Evolutionary conservation across 1,140 invertebrate species (phyloP).

Genomic region (Drosophila takahashii): DNA sequence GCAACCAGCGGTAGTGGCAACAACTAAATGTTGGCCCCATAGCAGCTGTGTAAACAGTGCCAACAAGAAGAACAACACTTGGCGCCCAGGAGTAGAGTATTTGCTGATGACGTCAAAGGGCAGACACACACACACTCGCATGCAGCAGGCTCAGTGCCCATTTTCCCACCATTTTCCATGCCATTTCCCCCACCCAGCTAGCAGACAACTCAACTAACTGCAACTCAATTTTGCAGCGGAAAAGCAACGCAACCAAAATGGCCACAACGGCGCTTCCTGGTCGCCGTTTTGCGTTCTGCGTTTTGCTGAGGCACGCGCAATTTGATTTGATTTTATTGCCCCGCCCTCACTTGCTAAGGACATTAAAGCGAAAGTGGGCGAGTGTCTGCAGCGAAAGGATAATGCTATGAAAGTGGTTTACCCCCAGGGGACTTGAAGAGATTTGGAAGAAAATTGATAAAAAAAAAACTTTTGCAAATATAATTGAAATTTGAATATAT

Average conservation of each 20-base stretch:
- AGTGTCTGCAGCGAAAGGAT: conserved; percentile 17
- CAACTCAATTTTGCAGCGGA: conserved; percentile 45
- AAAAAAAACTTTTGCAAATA: too few species aligned
- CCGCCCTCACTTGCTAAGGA: conserved; percentile 22
- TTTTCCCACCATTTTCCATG: neutral
- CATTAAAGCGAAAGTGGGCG: conserved; percentile 15
- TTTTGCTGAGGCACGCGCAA: conserved; percentile 49
- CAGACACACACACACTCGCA: conserved; percentile 31
- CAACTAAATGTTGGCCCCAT: conserved; percentile 64
- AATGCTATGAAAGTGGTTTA: conserved; percentile 9
- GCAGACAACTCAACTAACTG: conserved; percentile 49
- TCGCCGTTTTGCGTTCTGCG: conserved; percentile 42
- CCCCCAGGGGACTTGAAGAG: neutral
- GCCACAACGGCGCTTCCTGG: conserved; percentile 48
- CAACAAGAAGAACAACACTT: conserved; percentile 36
- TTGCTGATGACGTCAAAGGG: conserved; percentile 72
- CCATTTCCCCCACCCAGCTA: neutral
- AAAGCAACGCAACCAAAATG: conserved; percentile 54
- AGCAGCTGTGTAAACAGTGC: conserved; percentile 76
- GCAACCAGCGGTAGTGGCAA: conserved; percentile 54
- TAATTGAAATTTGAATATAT: neutral
- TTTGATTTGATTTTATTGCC: conserved; percentile 53
- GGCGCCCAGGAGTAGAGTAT: conserved; percentile 22
- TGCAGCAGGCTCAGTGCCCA: conserved; percentile 6
- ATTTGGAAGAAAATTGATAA: neutral